Percentiles rank a stretch among this genome's conserved stretches.
Evolutionary conservation across 2,888 invertebrate species (phyloP).

Genomic region (Ditylenchus weischeri): DNA sequence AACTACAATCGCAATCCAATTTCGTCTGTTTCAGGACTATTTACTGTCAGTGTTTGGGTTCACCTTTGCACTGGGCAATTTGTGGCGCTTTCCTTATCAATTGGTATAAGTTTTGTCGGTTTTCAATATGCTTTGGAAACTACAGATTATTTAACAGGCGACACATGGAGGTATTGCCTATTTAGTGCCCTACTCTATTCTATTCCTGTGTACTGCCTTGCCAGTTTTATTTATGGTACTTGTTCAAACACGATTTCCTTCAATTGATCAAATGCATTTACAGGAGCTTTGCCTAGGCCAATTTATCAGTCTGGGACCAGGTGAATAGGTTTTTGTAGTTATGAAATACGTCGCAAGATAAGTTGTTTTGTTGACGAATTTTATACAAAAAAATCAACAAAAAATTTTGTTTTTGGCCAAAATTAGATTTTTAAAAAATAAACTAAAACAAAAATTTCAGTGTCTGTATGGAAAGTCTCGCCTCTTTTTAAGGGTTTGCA

Average conservation of each 20-base stretch:
- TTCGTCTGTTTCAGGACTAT: constrained; percentile 58
- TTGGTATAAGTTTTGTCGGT: constrained; percentile 12
- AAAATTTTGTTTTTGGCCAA: too few species aligned
- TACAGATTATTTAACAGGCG: not conserved
- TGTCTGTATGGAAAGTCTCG: constrained; percentile 77
- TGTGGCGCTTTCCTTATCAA: constrained; percentile 68
- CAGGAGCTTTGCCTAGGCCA: constrained; percentile 77
- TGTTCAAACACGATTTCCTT: not conserved
- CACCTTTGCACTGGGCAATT: constrained; percentile 62
- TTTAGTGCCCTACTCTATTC: constrained; percentile 76
- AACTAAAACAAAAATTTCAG: constrained; percentile 52
- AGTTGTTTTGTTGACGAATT: too few species aligned
- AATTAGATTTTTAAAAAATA: too few species aligned
- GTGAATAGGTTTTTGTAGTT: constrained; percentile 72
- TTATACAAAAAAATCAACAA: too few species aligned
- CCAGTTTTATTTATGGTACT: constrained; percentile 74
- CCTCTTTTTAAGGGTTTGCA: constrained; percentile 67
- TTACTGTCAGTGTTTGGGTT: constrained; percentile 66
- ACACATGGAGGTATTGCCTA: constrained; percentile 63
- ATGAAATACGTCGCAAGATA: too few species aligned
- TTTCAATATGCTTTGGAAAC: too few species aligned
- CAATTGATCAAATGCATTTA: not conserved
- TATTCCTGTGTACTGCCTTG: constrained; percentile 76
- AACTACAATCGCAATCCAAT: too few species aligned
- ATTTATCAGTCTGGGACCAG: constrained; percentile 69